These are phyloP conservation scores for Rotaria macrura DNA, from an alignment of 2,888 invertebrate genomes.

Conservation along the genomic window DNA sequence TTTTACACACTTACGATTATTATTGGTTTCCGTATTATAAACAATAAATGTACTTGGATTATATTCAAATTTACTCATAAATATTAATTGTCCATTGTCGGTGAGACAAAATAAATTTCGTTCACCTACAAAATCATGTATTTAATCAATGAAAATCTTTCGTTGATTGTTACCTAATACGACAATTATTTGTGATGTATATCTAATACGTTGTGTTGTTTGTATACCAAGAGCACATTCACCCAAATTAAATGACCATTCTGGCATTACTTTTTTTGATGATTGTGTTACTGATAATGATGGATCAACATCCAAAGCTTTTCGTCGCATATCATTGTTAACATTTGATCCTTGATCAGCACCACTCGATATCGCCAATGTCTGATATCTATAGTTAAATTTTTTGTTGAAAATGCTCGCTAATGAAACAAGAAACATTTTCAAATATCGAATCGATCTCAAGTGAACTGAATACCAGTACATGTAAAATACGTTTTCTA, in stretches of 20 bases:
- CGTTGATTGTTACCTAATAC: conserved; percentile 57
- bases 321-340: not conserved
- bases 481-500: no score
- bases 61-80: conserved; percentile 73
- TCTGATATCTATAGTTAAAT: conserved; percentile 61
- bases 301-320: conserved; percentile 20
- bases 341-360: conserved; percentile 44
- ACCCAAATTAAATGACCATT: conserved; percentile 73
- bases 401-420: not conserved
- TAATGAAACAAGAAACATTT: no score
- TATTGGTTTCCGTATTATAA: conserved; percentile 37
- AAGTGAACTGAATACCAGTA: no score
- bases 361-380: conserved; percentile 63
- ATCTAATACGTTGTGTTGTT: conserved; percentile 42
- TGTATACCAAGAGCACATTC: conserved; percentile 62
- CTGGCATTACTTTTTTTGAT: conserved; percentile 50
- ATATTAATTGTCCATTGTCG: conserved; percentile 68
- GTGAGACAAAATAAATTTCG: conserved; percentile 61
- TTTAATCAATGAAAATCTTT: conserved; percentile 30
- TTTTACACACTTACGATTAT: not conserved
- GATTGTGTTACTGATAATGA: not conserved
- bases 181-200: conserved; percentile 63
- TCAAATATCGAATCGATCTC: no score
- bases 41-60: conserved; percentile 55
- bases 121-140: no score